Conservation (phyloP, 2,888 invertebrate species). For the Drosophila recens region DNA sequence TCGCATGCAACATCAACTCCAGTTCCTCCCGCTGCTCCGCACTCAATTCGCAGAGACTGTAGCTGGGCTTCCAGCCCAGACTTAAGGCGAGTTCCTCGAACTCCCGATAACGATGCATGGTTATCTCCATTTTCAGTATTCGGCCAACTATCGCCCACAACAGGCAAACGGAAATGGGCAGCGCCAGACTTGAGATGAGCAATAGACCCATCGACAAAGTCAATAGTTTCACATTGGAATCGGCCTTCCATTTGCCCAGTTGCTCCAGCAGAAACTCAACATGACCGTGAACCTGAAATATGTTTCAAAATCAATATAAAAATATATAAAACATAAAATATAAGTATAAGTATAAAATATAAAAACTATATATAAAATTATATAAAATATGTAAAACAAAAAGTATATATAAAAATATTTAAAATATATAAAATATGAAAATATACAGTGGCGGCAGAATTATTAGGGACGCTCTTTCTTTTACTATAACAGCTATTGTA, state of each 20-base stretch:
- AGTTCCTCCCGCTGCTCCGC: not conserved
- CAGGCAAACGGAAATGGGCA: not conserved
- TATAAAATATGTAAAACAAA: too few species aligned
- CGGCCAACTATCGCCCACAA: not conserved
- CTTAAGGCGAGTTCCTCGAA: not conserved
- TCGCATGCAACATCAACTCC: not conserved
- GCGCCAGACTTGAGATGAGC: not conserved
- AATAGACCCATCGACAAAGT: not conserved
- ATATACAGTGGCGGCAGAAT: too few species aligned
- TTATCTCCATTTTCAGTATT: not conserved
- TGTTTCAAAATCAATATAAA: too few species aligned
- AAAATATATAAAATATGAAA: too few species aligned
- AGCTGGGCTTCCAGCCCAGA: not conserved
- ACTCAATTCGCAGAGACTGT: not conserved
- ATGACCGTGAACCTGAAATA: not conserved
- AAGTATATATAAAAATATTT: too few species aligned
- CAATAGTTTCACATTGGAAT: not conserved
- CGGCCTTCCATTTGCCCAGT: not conserved
- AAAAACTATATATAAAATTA: too few species aligned
- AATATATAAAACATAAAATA: too few species aligned
- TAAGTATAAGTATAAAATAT: too few species aligned
- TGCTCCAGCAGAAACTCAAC: not conserved
- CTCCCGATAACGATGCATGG: not conserved
- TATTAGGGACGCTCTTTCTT: too few species aligned
- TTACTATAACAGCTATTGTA: too few species aligned